Base-by-base conservation (phyloP, 2,797 vertebrate genomes). In the Halcyon badia region DNA sequence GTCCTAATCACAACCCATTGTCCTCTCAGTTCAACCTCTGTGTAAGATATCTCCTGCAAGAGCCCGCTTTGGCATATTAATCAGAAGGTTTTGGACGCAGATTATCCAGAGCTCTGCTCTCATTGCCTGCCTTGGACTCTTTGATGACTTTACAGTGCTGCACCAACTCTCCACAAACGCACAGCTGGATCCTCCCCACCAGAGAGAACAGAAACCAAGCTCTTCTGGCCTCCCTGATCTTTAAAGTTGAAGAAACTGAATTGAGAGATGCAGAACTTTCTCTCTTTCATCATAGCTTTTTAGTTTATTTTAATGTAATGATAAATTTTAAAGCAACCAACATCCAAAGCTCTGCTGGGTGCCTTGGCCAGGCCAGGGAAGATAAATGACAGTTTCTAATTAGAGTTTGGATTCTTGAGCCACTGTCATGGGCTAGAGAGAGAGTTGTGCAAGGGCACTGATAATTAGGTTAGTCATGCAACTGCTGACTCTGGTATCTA, bases 1-100 rank as follows among this genome's bases (percentile, higher is more conserved):
- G 81, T 64, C 39, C 82, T 95, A 75, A 97, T 97, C 96, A 96
- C 87, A 83, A 35, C 64, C 64, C 89, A 66, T 95, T 97, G 93
- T 96, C 84, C 80, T 72, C 77, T 24, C 49, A 6, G 92, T 93
- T 58, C 65, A 79, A 11, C 79, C 82, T 71, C 70, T 17, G 42
- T 46, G 72, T 56, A 77, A 92, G 51, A 10, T 39, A 18, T 24
- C 68, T 79, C 69, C 69, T 64, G 18, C 10, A 60, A 76, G 87
- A 81, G 75, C 57, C 48, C 39, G 30, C 51, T 87, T 11, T 0
- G 85, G 68, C 77, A 78, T 85, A 33, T 88, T 94, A 93, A 92
- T 96, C 78, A 75, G 19, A 77, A 58, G 42, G 6, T 89, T 95
- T 92, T 92, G 93, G 86, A 42, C 87, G 44, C 10, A 37, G 85